Base-by-base conservation (phyloP, 1,140 invertebrate species). In the Phortica variegata region DNA sequence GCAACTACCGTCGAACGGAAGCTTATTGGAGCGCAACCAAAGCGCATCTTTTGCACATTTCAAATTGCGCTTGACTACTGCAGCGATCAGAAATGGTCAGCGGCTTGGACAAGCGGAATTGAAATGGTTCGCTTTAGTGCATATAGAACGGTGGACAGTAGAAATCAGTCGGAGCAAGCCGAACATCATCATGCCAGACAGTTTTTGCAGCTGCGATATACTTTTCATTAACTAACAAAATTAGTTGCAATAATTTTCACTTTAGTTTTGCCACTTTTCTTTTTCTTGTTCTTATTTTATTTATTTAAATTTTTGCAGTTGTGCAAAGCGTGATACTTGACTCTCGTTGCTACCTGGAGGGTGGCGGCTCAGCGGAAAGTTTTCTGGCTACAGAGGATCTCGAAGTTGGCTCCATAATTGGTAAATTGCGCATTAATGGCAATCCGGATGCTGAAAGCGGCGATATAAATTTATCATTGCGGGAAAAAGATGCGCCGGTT, bases 301-400 rank as follows among this genome's bases (percentile, higher is more conserved):
- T 13, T 45, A 50, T 48, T 51, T 18, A n/a, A n/a, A n/a, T n/a
- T n/a, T n/a, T 69, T 56, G 39, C 47, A 75, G 66, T 50, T 29
- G 47, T 49, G 13, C 43, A 60, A 52, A 80, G 79, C 76, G 80
- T 79, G 38, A 82, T 85, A 60, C 80, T 82, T 61, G 90, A 93
- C 78, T 89, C 88, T 61, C 81, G 91, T 68, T 95, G 92, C 72
- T 95, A 89, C 75, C 76, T 95, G 61, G 87, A 91, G 76, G 91
- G 88, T 58, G 92, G 91, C 19, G 89, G 89, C 19, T 91, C 92
- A 1, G 90, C 91, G 3, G 90, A 92, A 72, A 92, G 88, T 72
- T 91, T 95, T 65, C 90, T 93, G 70, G 90, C 94, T 49, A 87
- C 85, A 65, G 92, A 95, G 80, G 89, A 92, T 72, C 77, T 86